These are phyloP conservation scores for Meloidogyne exigua DNA, from an alignment of 1,140 invertebrate species.

Conservation along the genomic window DNA sequence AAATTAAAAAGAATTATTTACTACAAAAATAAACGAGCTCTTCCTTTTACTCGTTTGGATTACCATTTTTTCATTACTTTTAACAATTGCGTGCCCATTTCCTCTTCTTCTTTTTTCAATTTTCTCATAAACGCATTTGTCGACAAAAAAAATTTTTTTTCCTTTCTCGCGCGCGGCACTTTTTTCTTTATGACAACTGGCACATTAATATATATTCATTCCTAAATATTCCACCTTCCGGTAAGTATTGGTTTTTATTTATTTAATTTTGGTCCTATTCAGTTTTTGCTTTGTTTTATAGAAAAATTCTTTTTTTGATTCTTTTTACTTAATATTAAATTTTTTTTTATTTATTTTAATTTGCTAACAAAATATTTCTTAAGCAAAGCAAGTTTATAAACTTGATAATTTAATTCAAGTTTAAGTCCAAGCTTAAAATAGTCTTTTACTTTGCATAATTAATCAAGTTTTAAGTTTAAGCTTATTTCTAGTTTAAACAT, in stretches of 20 bases:
- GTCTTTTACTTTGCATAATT: no score
- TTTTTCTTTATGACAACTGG: background rate
- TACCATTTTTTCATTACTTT: background rate
- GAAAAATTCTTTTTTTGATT: background rate
- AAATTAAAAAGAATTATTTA: no score
- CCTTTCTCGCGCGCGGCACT: background rate
- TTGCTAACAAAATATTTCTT: no score
- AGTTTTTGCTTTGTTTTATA: background rate
- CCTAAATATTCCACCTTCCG: background rate
- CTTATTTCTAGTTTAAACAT: no score
- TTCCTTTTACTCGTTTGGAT: background rate
- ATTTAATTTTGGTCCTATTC: slow-evolving; percentile 1
- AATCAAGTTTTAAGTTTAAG: no score
- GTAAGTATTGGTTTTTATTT: background rate
- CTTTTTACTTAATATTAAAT: background rate
- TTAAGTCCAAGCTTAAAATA: no score
- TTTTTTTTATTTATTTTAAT: background rate
- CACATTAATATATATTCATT: background rate
- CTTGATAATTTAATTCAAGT: no score
- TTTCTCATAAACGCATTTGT: slow-evolving; percentile 1
- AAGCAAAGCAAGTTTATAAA: no score
- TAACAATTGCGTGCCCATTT: background rate
- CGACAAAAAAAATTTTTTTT: background rate
- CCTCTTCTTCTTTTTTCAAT: background rate
- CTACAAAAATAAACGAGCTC: background rate